A percentile compares a stretch with the other conserved stretches of the same genome.
Conservation (phyloP, 2,113 vertebrate genomes). For the Dinomys branickii region DNA sequence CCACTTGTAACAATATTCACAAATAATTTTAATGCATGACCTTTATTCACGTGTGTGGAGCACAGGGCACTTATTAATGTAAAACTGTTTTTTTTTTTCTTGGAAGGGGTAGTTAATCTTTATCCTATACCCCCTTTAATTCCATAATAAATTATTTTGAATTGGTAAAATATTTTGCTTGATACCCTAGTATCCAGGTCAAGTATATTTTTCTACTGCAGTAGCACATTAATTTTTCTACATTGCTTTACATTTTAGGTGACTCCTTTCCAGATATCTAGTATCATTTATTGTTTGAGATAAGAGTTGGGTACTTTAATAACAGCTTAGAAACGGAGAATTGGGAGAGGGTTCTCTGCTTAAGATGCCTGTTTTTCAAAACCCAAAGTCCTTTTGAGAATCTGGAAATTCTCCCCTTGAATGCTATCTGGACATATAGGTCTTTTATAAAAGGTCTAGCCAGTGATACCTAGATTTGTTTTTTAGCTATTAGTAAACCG, state of each 20-base stretch:
- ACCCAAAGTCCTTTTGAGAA: not conserved
- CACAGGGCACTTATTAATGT: not conserved
- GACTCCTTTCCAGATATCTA: not conserved
- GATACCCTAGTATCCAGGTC: not conserved
- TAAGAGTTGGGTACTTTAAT: not conserved
- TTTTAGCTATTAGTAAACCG: not conserved
- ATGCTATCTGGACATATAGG: not conserved
- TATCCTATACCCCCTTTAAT: not conserved
- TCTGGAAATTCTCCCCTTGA: not conserved
- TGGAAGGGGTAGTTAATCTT: not conserved
- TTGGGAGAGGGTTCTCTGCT: not conserved
- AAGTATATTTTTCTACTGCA: not conserved
- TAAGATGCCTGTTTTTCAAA: not conserved
- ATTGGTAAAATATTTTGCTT: not conserved
- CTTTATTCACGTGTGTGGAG: not conserved
- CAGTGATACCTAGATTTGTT: not conserved
- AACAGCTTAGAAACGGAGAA: not conserved
- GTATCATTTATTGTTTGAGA: not conserved
- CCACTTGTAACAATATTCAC: not conserved
- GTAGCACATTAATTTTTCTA: not conserved
- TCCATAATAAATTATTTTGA: slow-evolving; percentile 6
- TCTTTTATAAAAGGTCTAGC: not conserved
- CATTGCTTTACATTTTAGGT: not conserved
- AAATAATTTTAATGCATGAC: not conserved
- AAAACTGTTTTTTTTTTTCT: not conserved